Evolutionary conservation across 2,113 vertebrate genomes (phyloP).

Genomic region (Nematolebias whitei): DNA sequence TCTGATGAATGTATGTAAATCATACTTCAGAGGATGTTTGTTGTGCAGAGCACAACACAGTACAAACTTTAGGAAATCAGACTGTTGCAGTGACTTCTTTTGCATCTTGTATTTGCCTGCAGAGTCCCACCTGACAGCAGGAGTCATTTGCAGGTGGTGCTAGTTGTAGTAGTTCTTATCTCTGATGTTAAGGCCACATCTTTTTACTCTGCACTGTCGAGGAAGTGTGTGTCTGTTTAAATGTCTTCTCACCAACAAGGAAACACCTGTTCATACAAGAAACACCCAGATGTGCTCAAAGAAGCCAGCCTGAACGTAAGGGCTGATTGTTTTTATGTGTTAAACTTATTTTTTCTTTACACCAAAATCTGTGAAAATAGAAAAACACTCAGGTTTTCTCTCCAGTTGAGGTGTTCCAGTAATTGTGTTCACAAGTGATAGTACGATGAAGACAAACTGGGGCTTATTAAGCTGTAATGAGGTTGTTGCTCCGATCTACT

Average conservation of each 20-base stretch:
- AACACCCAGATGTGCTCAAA: not conserved
- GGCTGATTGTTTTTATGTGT: too few relatives aligned
- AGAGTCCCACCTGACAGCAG: not conserved
- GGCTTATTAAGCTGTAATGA: too few relatives aligned
- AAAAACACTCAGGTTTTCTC: too few relatives aligned
- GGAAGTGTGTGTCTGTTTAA: conserved; percentile 11
- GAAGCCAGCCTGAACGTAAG: not conserved
- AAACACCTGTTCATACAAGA: not conserved
- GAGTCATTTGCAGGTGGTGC: not conserved
- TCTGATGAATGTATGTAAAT: not conserved
- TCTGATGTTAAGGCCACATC: not conserved
- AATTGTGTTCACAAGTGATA: too few relatives aligned
- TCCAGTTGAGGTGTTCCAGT: too few relatives aligned
- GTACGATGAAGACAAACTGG: too few relatives aligned
- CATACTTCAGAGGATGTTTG: not conserved
- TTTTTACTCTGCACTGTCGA: accelerated
- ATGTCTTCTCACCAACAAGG: not conserved
- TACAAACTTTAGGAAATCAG: not conserved
- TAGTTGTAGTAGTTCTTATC: conserved; percentile 15
- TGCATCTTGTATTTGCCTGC: conserved; percentile 3
- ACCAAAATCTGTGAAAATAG: too few relatives aligned
- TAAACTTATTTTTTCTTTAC: too few relatives aligned
- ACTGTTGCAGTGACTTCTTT: conserved; percentile 6
- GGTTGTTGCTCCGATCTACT: too few relatives aligned
- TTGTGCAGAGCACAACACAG: not conserved